Percentiles rank a stretch among this genome's conserved stretches.
These are phyloP conservation scores for Hyposmocoma kahamanoa DNA, from an alignment of 1,140 invertebrate species.

Conservation along the genomic window DNA sequence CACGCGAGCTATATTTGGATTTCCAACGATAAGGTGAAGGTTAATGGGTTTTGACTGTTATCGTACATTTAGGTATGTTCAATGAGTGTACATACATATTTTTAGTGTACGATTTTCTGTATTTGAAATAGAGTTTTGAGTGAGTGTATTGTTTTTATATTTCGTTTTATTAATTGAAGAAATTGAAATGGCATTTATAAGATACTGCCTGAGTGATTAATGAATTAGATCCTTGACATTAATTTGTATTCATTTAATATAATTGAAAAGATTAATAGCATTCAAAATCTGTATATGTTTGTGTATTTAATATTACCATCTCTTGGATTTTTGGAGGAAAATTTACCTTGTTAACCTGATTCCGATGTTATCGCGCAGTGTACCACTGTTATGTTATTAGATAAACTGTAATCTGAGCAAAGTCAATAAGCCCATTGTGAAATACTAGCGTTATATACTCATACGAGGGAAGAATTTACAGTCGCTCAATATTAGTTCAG, in stretches of 20 bases:
- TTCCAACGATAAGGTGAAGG: conserved; percentile 47
- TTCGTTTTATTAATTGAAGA: too few species aligned
- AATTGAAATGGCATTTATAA: too few species aligned
- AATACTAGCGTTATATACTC: conserved; percentile 22
- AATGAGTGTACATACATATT: too few species aligned
- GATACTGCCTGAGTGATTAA: too few species aligned
- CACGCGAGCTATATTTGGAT: conserved; percentile 32
- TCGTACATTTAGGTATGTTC: too few species aligned
- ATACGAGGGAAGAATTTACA: conserved; percentile 19
- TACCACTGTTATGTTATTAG: conserved; percentile 23
- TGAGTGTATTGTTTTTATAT: too few species aligned
- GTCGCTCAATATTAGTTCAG: conserved; percentile 25
- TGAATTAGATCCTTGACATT: too few species aligned
- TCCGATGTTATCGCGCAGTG: conserved; percentile 20
- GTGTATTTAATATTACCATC: too few species aligned
- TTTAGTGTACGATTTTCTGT: too few species aligned
- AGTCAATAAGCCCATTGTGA: conserved; percentile 24
- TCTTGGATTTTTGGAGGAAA: conserved; percentile 43
- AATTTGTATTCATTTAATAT: too few species aligned
- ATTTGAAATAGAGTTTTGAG: too few species aligned
- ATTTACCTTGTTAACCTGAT: conserved; percentile 26
- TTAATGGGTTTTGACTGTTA: conserved; percentile 33
- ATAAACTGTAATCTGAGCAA: conserved; percentile 26
- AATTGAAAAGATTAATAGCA: too few species aligned
- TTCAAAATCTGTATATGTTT: conserved; percentile 17